These are phyloP conservation scores for Pantherophis alleghaniensis DNA, from an alignment of 2,797 vertebrate species.

Conservation along the genomic window DNA sequence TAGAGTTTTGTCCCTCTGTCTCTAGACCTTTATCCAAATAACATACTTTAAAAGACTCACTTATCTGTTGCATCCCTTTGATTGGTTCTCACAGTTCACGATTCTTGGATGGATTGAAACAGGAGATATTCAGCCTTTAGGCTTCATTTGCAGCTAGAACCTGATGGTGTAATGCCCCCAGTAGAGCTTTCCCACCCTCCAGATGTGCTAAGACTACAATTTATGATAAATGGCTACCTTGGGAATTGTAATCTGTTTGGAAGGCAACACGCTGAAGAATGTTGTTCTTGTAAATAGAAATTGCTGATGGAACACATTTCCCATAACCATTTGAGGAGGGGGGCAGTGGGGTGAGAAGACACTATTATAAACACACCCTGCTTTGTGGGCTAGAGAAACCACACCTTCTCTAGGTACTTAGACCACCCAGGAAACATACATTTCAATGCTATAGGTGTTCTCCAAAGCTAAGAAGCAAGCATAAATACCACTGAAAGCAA, in stretches of 20 bases:
- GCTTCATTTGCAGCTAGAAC: not conserved
- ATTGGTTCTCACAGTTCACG: not conserved
- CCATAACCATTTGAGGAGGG: not conserved
- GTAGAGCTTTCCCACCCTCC: not conserved
- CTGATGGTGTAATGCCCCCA: not conserved
- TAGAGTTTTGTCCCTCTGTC: not conserved
- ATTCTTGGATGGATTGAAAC: not conserved
- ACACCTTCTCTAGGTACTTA: fast-evolving
- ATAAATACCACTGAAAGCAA: not conserved
- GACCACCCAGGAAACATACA: not conserved
- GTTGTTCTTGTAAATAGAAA: not conserved
- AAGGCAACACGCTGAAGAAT: not conserved
- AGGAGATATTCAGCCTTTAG: not conserved
- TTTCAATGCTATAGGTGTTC: conserved; percentile 4
- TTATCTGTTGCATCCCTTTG: conserved; percentile 15
- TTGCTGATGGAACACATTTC: not conserved
- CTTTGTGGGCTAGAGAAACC: fast-evolving
- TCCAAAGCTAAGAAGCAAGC: not conserved
- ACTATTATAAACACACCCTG: not conserved
- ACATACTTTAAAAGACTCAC: not conserved
- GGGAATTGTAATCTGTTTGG: not conserved
- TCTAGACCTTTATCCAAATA: not conserved
- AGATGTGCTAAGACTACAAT: not conserved
- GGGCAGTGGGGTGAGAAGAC: not conserved
- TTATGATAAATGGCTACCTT: not conserved